phyloP scores from a whole-genome alignment of 2,888 invertebrate genomes.

The Hydriomena furcata region DNA sequence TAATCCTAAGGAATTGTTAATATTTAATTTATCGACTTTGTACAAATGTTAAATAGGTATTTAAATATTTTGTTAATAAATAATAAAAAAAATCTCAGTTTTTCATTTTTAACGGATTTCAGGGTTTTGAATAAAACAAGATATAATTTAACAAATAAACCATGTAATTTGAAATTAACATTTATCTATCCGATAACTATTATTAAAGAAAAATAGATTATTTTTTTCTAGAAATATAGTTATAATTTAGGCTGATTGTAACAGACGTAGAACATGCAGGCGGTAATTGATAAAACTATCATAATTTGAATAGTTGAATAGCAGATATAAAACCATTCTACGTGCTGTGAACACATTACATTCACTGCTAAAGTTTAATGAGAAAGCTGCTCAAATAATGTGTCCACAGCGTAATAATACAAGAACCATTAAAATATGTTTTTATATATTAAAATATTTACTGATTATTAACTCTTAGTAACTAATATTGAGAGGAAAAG shows the following conservation, averaged over 20 bases:
- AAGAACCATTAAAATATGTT: constrained; percentile 56
- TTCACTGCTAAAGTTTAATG: neutral
- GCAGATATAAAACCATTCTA: constrained; percentile 62
- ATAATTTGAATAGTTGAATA: constrained; percentile 43
- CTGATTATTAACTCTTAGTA: constrained; percentile 56
- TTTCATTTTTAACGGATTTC: constrained; percentile 1
- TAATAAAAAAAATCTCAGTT: neutral
- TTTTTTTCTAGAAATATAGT: constrained; percentile 51
- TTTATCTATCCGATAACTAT: constrained; percentile 66
- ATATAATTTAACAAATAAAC: constrained; percentile 76
- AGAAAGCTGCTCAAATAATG: constrained; percentile 9
- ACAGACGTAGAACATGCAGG: constrained; percentile 66
- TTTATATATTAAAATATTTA: constrained; percentile 48
- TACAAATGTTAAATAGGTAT: constrained; percentile 15
- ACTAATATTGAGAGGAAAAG: constrained; percentile 78
- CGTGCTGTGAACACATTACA: constrained; percentile 33
- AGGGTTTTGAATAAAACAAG: constrained; percentile 50
- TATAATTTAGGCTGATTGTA: constrained; percentile 68
- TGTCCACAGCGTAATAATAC: constrained; percentile 39
- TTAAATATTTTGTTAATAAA: constrained; percentile 27
- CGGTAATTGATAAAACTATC: constrained; percentile 66
- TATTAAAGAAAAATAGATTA: constrained; percentile 72
- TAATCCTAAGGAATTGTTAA: neutral
- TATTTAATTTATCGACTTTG: neutral
- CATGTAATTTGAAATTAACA: constrained; percentile 79